A percentile compares a stretch with the other conserved stretches of the same genome.
Conservation (phyloP, 2,113 vertebrate genomes). For the Notarius lentiginosus region DNA sequence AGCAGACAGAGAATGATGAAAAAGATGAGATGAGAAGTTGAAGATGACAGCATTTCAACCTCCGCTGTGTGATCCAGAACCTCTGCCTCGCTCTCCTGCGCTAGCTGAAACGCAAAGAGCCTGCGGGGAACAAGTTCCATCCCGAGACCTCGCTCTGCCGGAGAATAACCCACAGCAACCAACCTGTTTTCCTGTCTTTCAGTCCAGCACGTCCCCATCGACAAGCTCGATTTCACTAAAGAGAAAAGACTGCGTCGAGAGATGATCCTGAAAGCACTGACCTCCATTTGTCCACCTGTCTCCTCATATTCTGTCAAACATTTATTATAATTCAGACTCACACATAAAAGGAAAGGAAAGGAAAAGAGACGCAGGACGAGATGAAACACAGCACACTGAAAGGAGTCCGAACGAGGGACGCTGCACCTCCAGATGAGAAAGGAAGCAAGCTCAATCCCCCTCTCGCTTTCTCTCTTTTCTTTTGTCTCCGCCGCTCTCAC, state of each 20-base stretch:
- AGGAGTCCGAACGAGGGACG: background rate
- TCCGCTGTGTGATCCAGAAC: constrained; percentile 20
- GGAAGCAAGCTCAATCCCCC: constrained; percentile 9
- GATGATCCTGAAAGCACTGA: background rate
- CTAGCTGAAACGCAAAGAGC: background rate
- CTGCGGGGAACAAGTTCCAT: background rate
- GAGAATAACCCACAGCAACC: constrained; percentile 1
- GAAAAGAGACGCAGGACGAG: background rate
- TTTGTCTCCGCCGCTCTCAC: constrained; percentile 57
- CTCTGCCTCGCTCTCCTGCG: background rate
- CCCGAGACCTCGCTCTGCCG: background rate
- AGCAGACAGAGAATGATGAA: constrained; percentile 11
- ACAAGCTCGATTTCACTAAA: background rate
- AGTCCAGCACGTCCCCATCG: background rate
- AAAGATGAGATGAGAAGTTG: constrained; percentile 8
- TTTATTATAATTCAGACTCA: background rate
- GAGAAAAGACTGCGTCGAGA: background rate
- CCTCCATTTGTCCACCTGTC: background rate
- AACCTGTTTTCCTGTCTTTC: background rate
- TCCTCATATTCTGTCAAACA: background rate
- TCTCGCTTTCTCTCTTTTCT: constrained; percentile 14
- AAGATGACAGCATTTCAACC: constrained; percentile 32
- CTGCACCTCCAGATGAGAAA: constrained; percentile 1
- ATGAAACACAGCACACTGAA: background rate
- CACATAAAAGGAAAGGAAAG: background rate